A percentile compares a stretch with the other conserved stretches of the same genome.
phyloP scores from a whole-genome alignment of 2,113 vertebrate genomes.

The Oncorhynchus keta region DNA sequence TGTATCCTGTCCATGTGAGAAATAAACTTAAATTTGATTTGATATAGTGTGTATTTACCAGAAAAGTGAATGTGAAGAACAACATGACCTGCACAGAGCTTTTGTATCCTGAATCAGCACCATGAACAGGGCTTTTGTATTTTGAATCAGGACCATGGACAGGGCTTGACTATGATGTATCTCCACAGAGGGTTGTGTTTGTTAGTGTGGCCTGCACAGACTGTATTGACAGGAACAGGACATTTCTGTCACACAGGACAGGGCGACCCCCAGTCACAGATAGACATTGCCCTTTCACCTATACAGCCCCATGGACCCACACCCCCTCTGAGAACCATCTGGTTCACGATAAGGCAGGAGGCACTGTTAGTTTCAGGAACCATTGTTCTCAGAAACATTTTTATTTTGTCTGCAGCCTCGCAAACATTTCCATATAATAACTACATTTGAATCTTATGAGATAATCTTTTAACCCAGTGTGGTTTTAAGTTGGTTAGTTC shows the following conservation, averaged over 20 bases:
- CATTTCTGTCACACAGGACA: conserved; percentile 59
- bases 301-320: conserved; percentile 39
- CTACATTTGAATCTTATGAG: too few species aligned
- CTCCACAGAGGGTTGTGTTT: background rate
- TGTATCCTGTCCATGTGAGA: too few species aligned
- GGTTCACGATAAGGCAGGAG: background rate
- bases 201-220: conserved; percentile 32
- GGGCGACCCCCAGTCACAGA: conserved; percentile 48
- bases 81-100: too few species aligned
- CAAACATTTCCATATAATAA: too few species aligned
- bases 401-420: background rate
- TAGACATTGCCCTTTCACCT: conserved; percentile 54
- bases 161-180: conserved; percentile 30
- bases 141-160: conserved; percentile 27
- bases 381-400: background rate
- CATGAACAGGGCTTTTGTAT: conserved; percentile 28
- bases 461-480: too few species aligned
- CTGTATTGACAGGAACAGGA: conserved; percentile 55
- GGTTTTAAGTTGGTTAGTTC: too few species aligned
- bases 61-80: too few species aligned
- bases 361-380: background rate
- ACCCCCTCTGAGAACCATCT: background rate
- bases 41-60: too few species aligned
- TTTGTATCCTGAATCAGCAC: conserved; percentile 14
- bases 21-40: too few species aligned